phyloP scores from a whole-genome alignment of 2,113 vertebrate species.

The Semicossyphus pulcher region DNA sequence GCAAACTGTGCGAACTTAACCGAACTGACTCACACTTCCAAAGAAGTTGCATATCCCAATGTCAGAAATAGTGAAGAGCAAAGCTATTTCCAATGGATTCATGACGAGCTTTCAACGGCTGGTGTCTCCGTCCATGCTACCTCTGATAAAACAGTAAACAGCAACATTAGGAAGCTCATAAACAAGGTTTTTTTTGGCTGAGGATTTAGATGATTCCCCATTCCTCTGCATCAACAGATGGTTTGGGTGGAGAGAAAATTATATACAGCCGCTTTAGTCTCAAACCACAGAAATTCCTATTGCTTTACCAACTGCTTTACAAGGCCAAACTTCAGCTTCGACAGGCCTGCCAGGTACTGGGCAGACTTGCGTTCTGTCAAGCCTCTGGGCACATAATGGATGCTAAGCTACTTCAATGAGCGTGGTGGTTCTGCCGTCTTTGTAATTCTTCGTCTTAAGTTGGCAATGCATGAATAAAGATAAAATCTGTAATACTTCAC shows the following conservation, averaged over 20 bases:
- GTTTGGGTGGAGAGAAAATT: slow-evolving; percentile 78
- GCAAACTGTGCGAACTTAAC: slow-evolving; percentile 10
- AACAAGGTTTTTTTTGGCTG: slow-evolving; percentile 23
- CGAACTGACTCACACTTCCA: slow-evolving; percentile 19
- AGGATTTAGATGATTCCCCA: slow-evolving; percentile 42
- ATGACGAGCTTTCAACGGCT: background rate
- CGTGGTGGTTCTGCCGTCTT: background rate
- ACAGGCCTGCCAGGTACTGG: slow-evolving; percentile 57
- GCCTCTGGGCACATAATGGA: slow-evolving; percentile 38
- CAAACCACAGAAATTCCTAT: slow-evolving; percentile 77
- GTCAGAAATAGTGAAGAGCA: background rate
- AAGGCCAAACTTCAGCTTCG: slow-evolving; percentile 30
- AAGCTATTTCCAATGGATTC: background rate
- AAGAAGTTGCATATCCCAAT: background rate
- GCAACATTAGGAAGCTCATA: background rate
- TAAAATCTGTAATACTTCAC: slow-evolving; percentile 33
- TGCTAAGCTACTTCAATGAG: slow-evolving; percentile 25
- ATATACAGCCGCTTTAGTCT: slow-evolving; percentile 71
- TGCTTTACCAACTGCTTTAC: slow-evolving; percentile 45
- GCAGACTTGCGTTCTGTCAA: slow-evolving; percentile 15
- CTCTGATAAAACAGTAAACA: background rate
- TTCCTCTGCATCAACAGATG: slow-evolving; percentile 64
- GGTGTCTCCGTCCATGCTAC: background rate
- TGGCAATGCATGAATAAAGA: slow-evolving; percentile 23
- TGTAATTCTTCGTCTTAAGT: slow-evolving; percentile 9